Evolutionary conservation across 2,888 invertebrate genomes (phyloP).

Genomic region (Sphinx pinastri): DNA sequence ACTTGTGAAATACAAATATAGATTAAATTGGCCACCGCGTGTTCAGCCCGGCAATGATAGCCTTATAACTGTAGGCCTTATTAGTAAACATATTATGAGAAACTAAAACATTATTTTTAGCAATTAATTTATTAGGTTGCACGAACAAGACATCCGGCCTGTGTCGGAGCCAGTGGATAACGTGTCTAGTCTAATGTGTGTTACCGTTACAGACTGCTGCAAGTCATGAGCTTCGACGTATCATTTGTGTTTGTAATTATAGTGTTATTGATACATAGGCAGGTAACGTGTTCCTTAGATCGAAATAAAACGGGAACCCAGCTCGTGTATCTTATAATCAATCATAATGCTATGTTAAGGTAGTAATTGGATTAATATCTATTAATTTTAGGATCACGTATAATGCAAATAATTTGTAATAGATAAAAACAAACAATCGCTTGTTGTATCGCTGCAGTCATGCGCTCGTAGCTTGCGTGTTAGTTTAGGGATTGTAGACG

Average conservation of each 20-base stretch:
- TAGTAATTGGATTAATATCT: neutral
- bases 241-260: conserved; percentile 5
- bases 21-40: no score
- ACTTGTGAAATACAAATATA: no score
- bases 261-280: neutral
- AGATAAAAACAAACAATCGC: no score
- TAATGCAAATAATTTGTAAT: no score
- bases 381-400: no score
- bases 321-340: neutral
- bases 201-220: conserved; percentile 54
- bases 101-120: conserved; percentile 32
- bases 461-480: conserved; percentile 28
- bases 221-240: conserved; percentile 39
- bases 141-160: conserved; percentile 52
- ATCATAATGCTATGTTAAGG: no score
- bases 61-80: neutral
- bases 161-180: conserved; percentile 51
- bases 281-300: neutral
- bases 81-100: neutral
- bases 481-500: conserved; percentile 76
- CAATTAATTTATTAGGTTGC: conserved; percentile 31
- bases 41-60: no score
- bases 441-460: neutral
- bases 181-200: conserved; percentile 49
- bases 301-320: neutral